Conservation (phyloP, 2,888 invertebrate genomes). For the Mylabris sibirica region DNA sequence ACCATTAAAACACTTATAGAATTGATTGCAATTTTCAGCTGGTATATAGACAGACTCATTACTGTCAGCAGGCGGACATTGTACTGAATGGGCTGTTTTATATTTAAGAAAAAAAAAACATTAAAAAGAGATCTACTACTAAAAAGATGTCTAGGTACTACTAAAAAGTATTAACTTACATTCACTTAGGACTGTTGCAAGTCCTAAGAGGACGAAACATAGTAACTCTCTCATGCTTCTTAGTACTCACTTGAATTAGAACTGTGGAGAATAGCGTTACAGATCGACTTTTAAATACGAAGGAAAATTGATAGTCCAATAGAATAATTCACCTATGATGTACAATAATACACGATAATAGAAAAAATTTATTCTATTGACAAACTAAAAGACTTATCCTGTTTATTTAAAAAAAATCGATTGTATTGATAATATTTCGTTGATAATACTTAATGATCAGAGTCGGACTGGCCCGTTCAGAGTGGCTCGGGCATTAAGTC, state of each 20-base stretch:
- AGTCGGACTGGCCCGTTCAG: no score
- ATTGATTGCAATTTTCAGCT: constrained; percentile 37
- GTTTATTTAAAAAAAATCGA: no score
- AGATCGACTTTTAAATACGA: not conserved
- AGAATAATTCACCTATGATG: no score
- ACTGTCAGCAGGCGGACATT: constrained; percentile 34
- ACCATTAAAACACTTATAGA: constrained; percentile 40
- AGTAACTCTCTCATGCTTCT: not conserved
- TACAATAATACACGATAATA: no score
- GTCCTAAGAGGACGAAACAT: not conserved
- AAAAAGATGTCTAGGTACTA: no score
- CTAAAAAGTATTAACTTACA: not conserved
- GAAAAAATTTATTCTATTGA: no score
- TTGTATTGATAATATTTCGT: no score
- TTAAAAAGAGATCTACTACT: not conserved
- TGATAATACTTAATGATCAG: no score
- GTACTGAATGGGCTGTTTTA: not conserved
- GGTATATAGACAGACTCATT: constrained; percentile 34
- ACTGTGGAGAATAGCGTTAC: not conserved
- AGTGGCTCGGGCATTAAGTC: no score
- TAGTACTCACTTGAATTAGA: not conserved
- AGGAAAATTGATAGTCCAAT: no score
- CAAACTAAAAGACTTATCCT: no score
- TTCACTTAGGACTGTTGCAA: not conserved
- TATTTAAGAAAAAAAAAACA: not conserved